phyloP scores from a whole-genome alignment of 2,113 vertebrate species.

The Catharus fuscescens region DNA sequence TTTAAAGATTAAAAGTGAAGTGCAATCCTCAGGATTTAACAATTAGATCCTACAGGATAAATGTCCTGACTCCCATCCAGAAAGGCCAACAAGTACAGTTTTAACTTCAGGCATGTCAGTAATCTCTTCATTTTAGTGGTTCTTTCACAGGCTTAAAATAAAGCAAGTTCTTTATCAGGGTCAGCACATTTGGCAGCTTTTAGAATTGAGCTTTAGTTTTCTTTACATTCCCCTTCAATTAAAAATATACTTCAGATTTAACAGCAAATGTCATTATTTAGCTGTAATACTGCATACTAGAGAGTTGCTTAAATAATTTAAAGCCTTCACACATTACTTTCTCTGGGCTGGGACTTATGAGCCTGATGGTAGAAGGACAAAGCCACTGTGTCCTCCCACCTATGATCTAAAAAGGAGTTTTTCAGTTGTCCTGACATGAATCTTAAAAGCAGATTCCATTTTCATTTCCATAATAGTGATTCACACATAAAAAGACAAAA shows the following conservation, averaged over 20 bases:
- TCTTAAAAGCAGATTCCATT: neutral
- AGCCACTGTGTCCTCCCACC: neutral
- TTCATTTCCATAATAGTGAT: neutral
- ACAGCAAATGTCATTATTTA: neutral
- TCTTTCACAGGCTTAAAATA: neutral
- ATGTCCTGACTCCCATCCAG: neutral
- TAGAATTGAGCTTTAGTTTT: neutral
- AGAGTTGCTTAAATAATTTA: neutral
- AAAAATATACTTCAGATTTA: neutral
- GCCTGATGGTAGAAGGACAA: neutral
- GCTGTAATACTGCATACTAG: neutral
- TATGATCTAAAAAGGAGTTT: neutral
- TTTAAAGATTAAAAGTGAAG: conserved; percentile 21
- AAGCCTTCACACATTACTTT: neutral
- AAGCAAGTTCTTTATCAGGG: neutral
- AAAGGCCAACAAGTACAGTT: neutral
- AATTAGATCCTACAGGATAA: conserved; percentile 22
- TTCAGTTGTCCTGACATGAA: neutral
- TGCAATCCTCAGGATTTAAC: conserved; percentile 21
- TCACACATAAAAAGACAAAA: neutral
- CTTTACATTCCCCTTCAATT: neutral
- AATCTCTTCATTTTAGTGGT: conserved; percentile 8
- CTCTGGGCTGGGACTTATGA: neutral
- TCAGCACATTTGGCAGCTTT: neutral
- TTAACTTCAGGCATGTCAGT: neutral